Evolutionary conservation across 2,888 invertebrate genomes (phyloP), one percentile per base, ranked within the genome.

Genomic region (Muschampia plurimacula): DNA sequence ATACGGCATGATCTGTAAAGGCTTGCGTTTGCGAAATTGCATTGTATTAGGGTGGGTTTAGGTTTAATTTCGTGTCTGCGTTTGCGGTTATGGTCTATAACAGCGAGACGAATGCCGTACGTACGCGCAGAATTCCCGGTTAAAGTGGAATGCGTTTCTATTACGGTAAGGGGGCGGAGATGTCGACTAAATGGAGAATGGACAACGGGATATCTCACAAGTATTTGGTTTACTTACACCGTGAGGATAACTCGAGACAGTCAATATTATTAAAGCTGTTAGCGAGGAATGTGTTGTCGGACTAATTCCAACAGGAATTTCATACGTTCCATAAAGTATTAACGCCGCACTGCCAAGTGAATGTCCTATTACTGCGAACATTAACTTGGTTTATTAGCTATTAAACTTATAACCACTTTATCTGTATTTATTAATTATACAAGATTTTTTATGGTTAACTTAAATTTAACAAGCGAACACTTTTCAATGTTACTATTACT

Each of bases 111-210:
- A 83, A 84, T 83, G 77, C 78, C 80, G 81, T 81, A 79, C 79
- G 78, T 78, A 78, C 79, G 78, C 80, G 83, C 85, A 79, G 80
- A 80, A 82, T 87, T 84, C 84, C 81, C 81, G 79, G 82, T 79
- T 82, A 82, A 80, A 74, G 77, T 75, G 87, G 90, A 88, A 89
- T 90, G 89, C 86, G 85, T 85, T 82, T 83, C 85, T 86, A 84
- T 86, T 84, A 85, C 83, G 79, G 81, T 78, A 80, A 84, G 86
- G 86, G 87, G 88, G 85, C 88, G 85, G 75, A 71, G 77, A 78
- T 86, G 89, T 85, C 83, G 78, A 76, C 82, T 74, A 86, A 86
- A 88, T 86, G 82, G 86, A 81, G 84, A 86, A 84, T 86, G 83
- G 81, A 83, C 87, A 91, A 91, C 90, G 90, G 91, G 83, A 90